Percentiles rank a stretch among this genome's conserved stretches.
These are phyloP conservation scores for Lepidocyrtinus sp. DNA, from an alignment of 2,888 invertebrate species.

Conservation along the genomic window DNA sequence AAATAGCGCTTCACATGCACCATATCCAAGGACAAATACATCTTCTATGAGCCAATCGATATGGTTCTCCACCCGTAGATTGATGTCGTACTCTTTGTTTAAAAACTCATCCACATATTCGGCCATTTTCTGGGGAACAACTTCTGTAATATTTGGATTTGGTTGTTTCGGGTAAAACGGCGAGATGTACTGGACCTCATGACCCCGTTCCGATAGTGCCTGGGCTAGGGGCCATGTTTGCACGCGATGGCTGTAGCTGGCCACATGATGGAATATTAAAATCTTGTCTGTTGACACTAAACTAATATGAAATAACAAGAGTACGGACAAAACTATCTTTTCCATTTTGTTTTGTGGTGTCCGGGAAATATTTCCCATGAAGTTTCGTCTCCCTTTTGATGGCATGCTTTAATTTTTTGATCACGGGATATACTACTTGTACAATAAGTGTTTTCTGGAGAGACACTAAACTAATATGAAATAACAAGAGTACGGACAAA, in stretches of 20 bases:
- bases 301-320: too few species aligned
- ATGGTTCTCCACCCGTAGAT: not conserved
- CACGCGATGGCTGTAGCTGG: slow-evolving; percentile 56
- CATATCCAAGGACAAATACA: not conserved
- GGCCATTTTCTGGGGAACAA: slow-evolving; percentile 35
- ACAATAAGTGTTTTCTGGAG: too few species aligned
- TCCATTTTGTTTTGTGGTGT: too few species aligned
- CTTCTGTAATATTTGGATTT: slow-evolving; percentile 33
- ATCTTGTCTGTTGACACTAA: slow-evolving; percentile 42
- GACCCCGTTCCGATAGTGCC: slow-evolving; percentile 48
- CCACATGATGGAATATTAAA: slow-evolving; percentile 46
- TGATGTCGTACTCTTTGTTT: slow-evolving; percentile 32
- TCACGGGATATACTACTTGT: too few species aligned
- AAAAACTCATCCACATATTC: slow-evolving; percentile 8
- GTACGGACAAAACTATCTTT: too few species aligned
- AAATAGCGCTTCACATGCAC: slow-evolving; percentile 28
- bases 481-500: too few species aligned
- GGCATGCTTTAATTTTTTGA: too few species aligned
- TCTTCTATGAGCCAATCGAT: not conserved
- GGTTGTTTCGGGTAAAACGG: slow-evolving; percentile 32
- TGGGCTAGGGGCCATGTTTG: slow-evolving; percentile 50
- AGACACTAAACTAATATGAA: too few species aligned
- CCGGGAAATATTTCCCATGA: too few species aligned
- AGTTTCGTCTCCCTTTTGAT: too few species aligned
- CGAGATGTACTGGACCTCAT: slow-evolving; percentile 55